Conservation (phyloP, 2,113 vertebrate species). For the Thamnaconus septentrionalis region DNA sequence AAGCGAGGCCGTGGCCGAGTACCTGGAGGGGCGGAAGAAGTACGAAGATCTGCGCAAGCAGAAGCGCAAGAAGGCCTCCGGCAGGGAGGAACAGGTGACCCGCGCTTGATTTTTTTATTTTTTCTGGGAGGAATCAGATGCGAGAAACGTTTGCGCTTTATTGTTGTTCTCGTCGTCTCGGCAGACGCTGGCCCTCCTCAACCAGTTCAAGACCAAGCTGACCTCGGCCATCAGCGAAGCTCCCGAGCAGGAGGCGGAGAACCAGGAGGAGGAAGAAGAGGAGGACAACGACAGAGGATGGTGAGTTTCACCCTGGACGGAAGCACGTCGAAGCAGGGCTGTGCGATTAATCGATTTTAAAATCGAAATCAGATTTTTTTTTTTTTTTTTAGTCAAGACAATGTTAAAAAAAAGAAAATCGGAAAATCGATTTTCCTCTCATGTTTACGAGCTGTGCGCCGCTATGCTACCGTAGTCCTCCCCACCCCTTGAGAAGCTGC, state of each 20-base stretch:
- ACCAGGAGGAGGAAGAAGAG: slow-evolving; percentile 41
- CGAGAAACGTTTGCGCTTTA: background rate
- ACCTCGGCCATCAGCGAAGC: slow-evolving; percentile 88
- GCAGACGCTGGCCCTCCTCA: slow-evolving; percentile 89
- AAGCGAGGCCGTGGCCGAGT: slow-evolving; percentile 87
- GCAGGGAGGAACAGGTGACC: slow-evolving; percentile 67
- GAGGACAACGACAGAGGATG: slow-evolving; percentile 83
- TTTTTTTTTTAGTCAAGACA: too few species aligned
- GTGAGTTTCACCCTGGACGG: slow-evolving; percentile 72
- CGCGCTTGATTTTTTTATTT: too few species aligned
- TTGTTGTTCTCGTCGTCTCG: slow-evolving; percentile 9
- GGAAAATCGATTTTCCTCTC: too few species aligned
- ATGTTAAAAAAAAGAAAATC: too few species aligned
- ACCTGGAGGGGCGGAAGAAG: slow-evolving; percentile 88
- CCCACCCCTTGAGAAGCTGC: too few species aligned
- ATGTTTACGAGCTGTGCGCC: too few species aligned
- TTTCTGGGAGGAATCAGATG: too few species aligned
- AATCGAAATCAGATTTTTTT: too few species aligned
- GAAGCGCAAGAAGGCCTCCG: slow-evolving; percentile 59
- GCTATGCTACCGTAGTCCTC: too few species aligned
- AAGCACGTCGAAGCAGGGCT: too few species aligned
- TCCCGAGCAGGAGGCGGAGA: slow-evolving; percentile 75
- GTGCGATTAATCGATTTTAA: too few species aligned
- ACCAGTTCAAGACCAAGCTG: slow-evolving; percentile 90
- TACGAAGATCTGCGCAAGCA: slow-evolving; percentile 84